Conservation (phyloP, 2,888 invertebrate genomes). For the Uropetala carovei region DNA sequence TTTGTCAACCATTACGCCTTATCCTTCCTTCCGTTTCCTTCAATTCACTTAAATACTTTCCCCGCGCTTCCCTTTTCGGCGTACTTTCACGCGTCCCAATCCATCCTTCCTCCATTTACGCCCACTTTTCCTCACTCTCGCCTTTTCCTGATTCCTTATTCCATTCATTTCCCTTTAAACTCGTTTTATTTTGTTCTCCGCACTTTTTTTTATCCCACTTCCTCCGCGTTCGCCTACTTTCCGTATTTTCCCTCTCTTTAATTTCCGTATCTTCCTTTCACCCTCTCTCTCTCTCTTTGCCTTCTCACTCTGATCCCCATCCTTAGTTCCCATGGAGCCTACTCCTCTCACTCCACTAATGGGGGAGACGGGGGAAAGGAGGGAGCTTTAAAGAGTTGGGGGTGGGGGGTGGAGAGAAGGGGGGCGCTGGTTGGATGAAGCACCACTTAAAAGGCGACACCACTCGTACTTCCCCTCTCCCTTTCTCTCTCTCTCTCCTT, state of each 20-base stretch:
- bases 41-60: not conserved
- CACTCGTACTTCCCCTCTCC: conserved; percentile 14
- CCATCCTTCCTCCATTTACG: not conserved
- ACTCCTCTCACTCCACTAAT: no score
- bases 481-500: not conserved
- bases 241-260: not conserved
- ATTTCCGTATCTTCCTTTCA: not conserved
- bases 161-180: not conserved
- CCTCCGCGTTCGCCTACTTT: not conserved
- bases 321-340: no score
- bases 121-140: not conserved
- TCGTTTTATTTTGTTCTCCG: not conserved
- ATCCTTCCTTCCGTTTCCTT: conserved; percentile 3
- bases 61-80: not conserved
- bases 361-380: not conserved
- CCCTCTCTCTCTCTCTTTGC: not conserved
- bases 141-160: not conserved
- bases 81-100: not conserved
- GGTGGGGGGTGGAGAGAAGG: not conserved
- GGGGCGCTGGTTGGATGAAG: conserved; percentile 7
- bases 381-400: not conserved
- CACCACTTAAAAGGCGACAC: conserved; percentile 32
- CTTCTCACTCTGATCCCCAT: no score
- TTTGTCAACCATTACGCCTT: not conserved
- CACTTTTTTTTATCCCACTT: not conserved